Evolutionary conservation across 1,140 invertebrate species (phyloP).

Genomic region (Drosophila nigrodunni): DNA sequence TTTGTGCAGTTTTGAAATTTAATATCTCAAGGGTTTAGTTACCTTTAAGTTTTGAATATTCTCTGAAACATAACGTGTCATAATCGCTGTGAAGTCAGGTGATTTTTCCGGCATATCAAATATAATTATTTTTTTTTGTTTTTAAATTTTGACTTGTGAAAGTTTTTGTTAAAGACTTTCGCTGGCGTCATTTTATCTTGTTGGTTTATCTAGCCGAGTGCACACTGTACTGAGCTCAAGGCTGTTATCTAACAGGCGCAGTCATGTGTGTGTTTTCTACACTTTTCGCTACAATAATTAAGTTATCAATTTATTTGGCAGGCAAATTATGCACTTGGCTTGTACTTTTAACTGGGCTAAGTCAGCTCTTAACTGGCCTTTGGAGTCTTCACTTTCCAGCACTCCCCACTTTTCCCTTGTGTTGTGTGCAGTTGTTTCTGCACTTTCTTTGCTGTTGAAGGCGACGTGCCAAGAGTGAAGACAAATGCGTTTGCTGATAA

Average conservation of each 20-base stretch:
- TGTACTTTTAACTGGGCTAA: neutral
- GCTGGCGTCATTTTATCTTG: neutral
- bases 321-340: constrained; percentile 24
- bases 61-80: neutral
- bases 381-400: constrained; percentile 1
- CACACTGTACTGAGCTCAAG: constrained; percentile 5
- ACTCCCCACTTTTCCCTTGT: neutral
- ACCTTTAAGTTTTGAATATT: neutral
- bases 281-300: constrained; percentile 21
- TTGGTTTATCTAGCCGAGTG: constrained; percentile 20
- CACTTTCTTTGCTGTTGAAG: constrained; percentile 24
- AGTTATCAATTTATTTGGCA: constrained; percentile 30
- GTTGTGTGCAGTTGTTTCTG: constrained; percentile 1
- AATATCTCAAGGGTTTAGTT: constrained; percentile 9
- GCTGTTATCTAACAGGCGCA: constrained; percentile 53
- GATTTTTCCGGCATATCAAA: constrained; percentile 45
- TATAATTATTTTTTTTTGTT: constrained; percentile 28
- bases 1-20: constrained; percentile 6
- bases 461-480: constrained; percentile 42
- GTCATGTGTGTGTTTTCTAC: constrained; percentile 3
- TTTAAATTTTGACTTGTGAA: constrained; percentile 16
- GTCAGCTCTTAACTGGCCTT: constrained; percentile 16
- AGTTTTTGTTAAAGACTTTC: neutral
- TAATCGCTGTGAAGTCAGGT: constrained; percentile 18
- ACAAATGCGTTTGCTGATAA: constrained; percentile 47